Evolutionary conservation across 1,140 invertebrate genomes (phyloP).

Genomic region (Neuroterus valhalla): DNA sequence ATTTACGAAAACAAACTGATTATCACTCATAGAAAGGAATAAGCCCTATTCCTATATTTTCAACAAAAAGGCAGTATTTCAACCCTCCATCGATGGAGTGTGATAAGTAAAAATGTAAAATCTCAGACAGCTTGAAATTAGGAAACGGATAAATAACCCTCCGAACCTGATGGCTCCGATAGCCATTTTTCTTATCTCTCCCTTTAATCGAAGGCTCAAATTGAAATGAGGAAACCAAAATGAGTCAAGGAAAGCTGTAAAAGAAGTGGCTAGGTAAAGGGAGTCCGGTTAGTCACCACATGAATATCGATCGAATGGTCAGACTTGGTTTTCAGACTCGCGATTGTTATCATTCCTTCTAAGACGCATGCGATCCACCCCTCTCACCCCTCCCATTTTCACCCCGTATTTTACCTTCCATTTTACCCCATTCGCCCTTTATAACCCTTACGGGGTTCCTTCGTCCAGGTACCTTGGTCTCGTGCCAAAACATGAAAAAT

Average conservation of each 20-base stretch:
- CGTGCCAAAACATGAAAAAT: slow-evolving; percentile 27
- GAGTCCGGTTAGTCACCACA: slow-evolving; percentile 25
- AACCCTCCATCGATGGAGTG: background rate
- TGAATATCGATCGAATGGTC: slow-evolving; percentile 29
- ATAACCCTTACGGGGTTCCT: background rate
- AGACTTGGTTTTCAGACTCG: slow-evolving; percentile 10
- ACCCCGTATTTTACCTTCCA: too few relatives aligned
- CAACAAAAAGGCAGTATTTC: background rate
- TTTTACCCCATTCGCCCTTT: background rate
- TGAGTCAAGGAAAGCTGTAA: slow-evolving; percentile 18
- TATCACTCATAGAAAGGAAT: too few relatives aligned
- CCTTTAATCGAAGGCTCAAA: background rate
- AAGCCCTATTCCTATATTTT: too few relatives aligned
- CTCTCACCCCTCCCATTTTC: background rate
- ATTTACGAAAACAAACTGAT: too few relatives aligned
- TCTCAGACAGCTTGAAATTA: background rate
- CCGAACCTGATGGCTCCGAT: slow-evolving; percentile 2
- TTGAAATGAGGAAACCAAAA: slow-evolving; percentile 12
- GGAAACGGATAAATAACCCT: background rate
- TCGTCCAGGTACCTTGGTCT: slow-evolving; percentile 10
- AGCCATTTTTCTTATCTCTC: slow-evolving; percentile 8
- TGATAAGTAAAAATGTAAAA: background rate
- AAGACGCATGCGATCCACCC: slow-evolving; percentile 10
- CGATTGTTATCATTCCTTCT: slow-evolving; percentile 29
- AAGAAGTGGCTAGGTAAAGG: background rate